phyloP scores from a whole-genome alignment of 2,113 vertebrate species.

The Verasper variegatus region DNA sequence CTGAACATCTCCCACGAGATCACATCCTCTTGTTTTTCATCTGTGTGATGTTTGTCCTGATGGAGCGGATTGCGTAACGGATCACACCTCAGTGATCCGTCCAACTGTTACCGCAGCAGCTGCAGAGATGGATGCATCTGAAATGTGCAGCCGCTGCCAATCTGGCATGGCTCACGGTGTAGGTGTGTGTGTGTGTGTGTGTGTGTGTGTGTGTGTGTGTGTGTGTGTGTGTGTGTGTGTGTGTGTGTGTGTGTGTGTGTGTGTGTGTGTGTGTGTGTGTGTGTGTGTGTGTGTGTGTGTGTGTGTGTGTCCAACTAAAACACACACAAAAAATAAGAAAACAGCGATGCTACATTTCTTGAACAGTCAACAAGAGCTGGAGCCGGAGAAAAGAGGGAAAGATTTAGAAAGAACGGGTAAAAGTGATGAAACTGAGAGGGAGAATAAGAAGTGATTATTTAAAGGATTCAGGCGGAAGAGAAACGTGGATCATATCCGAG shows the following conservation, averaged over 20 bases:
- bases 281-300: background rate
- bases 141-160: background rate
- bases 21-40: background rate
- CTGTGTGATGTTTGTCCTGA: background rate
- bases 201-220: background rate
- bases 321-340: background rate
- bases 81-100: constrained; percentile 10
- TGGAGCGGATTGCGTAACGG: constrained; percentile 39
- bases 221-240: background rate
- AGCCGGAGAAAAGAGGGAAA: background rate
- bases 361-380: background rate
- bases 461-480: background rate
- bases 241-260: background rate
- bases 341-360: background rate
- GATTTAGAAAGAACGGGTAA: no score
- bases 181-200: constrained; percentile 1
- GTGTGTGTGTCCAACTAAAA: background rate
- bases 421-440: no score
- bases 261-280: constrained; percentile 3
- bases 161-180: background rate
- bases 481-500: no score
- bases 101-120: constrained; percentile 31
- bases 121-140: constrained; percentile 9
- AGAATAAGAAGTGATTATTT: no score
- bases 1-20: background rate